Evolutionary conservation across 2,797 vertebrate species (phyloP).

Genomic region (Rhinichthys osculus): DNA sequence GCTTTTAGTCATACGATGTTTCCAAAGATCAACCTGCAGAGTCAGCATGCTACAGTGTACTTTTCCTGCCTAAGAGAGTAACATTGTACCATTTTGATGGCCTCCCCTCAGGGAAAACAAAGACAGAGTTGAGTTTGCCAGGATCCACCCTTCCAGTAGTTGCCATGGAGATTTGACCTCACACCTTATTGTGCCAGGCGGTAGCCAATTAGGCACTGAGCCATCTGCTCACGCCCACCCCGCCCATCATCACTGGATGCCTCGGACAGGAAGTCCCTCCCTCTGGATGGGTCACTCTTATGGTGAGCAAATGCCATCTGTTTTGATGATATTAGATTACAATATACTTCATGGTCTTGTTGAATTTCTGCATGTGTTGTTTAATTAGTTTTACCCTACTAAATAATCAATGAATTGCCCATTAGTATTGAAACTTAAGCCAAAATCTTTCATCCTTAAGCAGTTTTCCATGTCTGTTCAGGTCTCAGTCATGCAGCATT

Average conservation of each 20-base stretch:
- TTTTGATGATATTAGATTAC: conserved; percentile 24
- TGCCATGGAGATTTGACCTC: conserved; percentile 93
- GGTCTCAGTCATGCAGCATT: conserved; percentile 89
- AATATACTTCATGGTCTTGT: neutral
- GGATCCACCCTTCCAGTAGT: conserved; percentile 89
- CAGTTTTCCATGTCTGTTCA: conserved; percentile 61
- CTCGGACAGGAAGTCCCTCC: conserved; percentile 94
- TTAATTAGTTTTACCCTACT: conserved; percentile 10
- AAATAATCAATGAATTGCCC: conserved; percentile 19
- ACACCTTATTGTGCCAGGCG: conserved; percentile 88
- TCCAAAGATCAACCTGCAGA: conserved; percentile 9
- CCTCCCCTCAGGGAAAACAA: conserved; percentile 87
- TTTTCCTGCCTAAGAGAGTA: conserved; percentile 4
- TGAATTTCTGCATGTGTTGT: conserved; percentile 5
- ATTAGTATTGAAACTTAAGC: conserved; percentile 4
- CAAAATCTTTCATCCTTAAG: conserved; percentile 13
- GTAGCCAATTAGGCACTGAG: conserved; percentile 86
- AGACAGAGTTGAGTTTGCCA: conserved; percentile 92
- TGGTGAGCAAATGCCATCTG: conserved; percentile 75
- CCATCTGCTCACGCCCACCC: conserved; percentile 85
- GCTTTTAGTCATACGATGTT: neutral
- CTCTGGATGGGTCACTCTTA: conserved; percentile 97
- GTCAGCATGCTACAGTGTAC: neutral
- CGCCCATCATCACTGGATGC: conserved; percentile 92
- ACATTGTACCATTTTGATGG: conserved; percentile 23